Base-by-base conservation (phyloP, 1,140 invertebrate species). In the Ostrea edulis region DNA sequence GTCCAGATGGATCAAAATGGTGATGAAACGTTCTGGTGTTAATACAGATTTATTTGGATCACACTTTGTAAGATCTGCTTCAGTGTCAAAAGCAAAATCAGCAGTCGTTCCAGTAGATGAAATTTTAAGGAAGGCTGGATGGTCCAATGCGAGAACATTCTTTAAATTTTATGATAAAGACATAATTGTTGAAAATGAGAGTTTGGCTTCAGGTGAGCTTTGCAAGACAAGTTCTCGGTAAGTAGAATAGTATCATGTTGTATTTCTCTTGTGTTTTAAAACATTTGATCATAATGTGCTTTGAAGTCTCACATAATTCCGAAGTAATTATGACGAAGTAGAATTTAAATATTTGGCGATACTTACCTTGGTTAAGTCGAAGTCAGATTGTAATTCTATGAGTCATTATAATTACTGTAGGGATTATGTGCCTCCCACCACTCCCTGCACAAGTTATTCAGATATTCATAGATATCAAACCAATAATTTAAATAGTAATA, bases 391-490 rank as follows among this genome's bases (percentile, higher is more conserved):
- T n/a, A n/a, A n/a, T n/a, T n/a, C n/a, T n/a, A n/a, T n/a, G n/a
- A n/a, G n/a, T n/a, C n/a, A n/a, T n/a, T n/a, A n/a, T n/a, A n/a
- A n/a, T n/a, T n/a, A n/a, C n/a, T n/a, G n/a, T n/a, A n/a, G n/a
- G n/a, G n/a, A n/a, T n/a, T 2, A 68, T 68, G 65, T n/a, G 1
- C 17, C 1, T 87, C 52, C 17, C 85, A 52, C 20, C 0, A 71
- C 53, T 54, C 71, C 14, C n/a, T 55, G 4, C 54, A 55, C 54
- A 55, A 55, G 0, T 86, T 68, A 14, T 88, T 35, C 44, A 3
- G 62, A 71, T 58, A 84, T 11, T 17, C 86, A 22, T 90, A 85
- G 89, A 86, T 90, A 44, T 68, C 68, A 22, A 71, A 77, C 0
- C 3, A 51, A n/a, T 89, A 20, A 44, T 83, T 65, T 0, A 9